phyloP scores from a whole-genome alignment of 2,888 invertebrate genomes.

The Epiperipatus broadwayi region DNA sequence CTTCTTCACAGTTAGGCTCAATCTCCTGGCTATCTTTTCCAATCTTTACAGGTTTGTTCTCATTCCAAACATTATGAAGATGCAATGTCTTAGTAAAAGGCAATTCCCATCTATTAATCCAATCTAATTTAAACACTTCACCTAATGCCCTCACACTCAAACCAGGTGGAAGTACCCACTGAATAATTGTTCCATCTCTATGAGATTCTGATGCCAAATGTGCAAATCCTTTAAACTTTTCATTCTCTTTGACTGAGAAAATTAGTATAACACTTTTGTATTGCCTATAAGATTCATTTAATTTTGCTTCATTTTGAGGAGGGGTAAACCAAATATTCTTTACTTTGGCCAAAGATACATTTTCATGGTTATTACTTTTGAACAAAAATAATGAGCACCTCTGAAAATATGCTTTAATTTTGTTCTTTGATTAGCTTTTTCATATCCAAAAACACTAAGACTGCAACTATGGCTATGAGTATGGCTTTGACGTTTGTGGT shows the following conservation, averaged over 20 bases:
- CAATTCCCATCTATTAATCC: constrained; percentile 79
- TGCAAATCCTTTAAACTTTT: constrained; percentile 71
- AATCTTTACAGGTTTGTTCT: constrained; percentile 93
- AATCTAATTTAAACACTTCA: constrained; percentile 88
- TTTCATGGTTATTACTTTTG: constrained; percentile 93
- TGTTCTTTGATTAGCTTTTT: constrained; percentile 28
- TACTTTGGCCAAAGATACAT: constrained; percentile 77
- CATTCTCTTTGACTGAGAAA: constrained; percentile 95
- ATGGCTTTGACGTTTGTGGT: constrained; percentile 16
- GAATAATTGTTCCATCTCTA: constrained; percentile 67
- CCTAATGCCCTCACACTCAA: constrained; percentile 77
- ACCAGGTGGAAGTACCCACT: constrained; percentile 84
- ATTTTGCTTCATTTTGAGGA: constrained; percentile 84
- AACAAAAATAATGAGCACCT: constrained; percentile 88
- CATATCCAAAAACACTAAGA: constrained; percentile 45
- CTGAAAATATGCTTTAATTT: constrained; percentile 83
- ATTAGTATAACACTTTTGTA: constrained; percentile 80
- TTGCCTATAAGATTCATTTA: constrained; percentile 82
- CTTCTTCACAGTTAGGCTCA: constrained; percentile 82
- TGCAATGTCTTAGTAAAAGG: constrained; percentile 79
- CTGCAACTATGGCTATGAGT: too few relatives aligned
- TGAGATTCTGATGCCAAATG: constrained; percentile 68
- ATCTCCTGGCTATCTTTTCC: constrained; percentile 90
- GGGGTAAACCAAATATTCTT: constrained; percentile 95
- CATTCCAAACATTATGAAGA: constrained; percentile 92